Conservation (phyloP, 2,888 invertebrate genomes). For the Ochropleura plecta region DNA sequence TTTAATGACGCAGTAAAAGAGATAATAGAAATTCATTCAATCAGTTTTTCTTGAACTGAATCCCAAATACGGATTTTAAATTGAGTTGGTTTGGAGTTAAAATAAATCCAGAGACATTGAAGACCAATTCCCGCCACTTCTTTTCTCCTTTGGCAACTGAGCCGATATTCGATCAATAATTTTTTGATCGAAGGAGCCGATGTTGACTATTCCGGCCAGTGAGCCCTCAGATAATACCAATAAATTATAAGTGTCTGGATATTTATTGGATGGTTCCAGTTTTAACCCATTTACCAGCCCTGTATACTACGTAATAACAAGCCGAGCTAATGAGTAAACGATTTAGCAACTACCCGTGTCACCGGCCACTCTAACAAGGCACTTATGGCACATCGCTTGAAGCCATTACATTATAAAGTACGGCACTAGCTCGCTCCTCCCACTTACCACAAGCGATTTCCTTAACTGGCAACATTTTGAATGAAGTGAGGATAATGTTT, state of each 20-base stretch:
- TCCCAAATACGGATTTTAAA: not conserved
- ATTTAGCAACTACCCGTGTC: slow-evolving; percentile 52
- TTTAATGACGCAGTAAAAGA: not conserved
- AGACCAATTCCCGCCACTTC: not conserved
- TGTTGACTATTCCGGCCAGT: no score
- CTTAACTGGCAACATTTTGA: slow-evolving; percentile 55
- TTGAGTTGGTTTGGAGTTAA: not conserved
- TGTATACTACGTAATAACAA: slow-evolving; percentile 37
- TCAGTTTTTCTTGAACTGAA: not conserved
- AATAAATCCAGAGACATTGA: not conserved
- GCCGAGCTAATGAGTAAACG: slow-evolving; percentile 52
- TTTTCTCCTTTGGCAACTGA: no score
- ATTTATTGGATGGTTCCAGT: not conserved
- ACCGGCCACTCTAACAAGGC: slow-evolving; percentile 55
- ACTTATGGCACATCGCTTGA: slow-evolving; percentile 45
- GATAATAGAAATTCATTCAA: not conserved
- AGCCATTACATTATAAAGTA: slow-evolving; percentile 49
- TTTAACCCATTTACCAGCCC: slow-evolving; percentile 36
- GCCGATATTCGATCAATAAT: no score
- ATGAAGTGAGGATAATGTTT: slow-evolving; percentile 10
- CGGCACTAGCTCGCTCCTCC: slow-evolving; percentile 43
- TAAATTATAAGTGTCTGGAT: not conserved
- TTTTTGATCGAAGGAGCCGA: no score
- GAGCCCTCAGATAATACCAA: not conserved
- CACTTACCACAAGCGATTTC: slow-evolving; percentile 49